Evolutionary conservation across 2,797 vertebrate genomes (phyloP).

Genomic region (Anguilla anguilla): DNA sequence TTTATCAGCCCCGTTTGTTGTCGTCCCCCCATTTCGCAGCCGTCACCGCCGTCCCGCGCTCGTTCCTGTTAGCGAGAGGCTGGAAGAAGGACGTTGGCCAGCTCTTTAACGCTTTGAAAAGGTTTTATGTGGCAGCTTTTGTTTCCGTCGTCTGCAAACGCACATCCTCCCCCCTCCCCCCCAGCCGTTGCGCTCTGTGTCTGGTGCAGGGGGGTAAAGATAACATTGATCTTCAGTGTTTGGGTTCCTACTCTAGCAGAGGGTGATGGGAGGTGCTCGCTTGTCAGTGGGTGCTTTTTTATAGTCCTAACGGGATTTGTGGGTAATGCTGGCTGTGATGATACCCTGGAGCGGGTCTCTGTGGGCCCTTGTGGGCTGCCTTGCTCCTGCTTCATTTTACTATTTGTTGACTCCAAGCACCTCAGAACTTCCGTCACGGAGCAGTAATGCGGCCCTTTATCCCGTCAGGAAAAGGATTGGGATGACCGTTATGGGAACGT

Average conservation of each 20-base stretch:
- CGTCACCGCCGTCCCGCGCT: slow-evolving; percentile 39
- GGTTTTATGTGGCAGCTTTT: background rate
- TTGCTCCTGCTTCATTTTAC: slow-evolving; percentile 63
- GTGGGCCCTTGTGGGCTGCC: slow-evolving; percentile 50
- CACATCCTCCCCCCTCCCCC: background rate
- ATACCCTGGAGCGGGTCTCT: slow-evolving; percentile 42
- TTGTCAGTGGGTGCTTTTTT: slow-evolving; percentile 60
- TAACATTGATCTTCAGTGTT: slow-evolving; percentile 56
- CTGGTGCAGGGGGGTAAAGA: slow-evolving; percentile 51
- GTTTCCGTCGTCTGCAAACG: background rate
- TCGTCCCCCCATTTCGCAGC: background rate
- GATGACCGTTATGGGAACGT: background rate
- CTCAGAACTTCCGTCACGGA: slow-evolving; percentile 56
- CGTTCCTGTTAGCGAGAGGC: slow-evolving; percentile 57
- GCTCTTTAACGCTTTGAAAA: background rate
- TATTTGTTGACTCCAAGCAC: slow-evolving; percentile 64
- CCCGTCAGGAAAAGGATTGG: background rate
- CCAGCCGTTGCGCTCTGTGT: slow-evolving; percentile 65
- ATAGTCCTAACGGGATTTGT: slow-evolving; percentile 30
- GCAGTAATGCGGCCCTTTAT: background rate
- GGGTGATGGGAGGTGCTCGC: slow-evolving; percentile 42
- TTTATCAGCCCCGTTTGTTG: slow-evolving; percentile 62
- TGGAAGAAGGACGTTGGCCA: slow-evolving; percentile 22
- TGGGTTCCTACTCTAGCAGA: background rate
- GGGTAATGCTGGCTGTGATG: slow-evolving; percentile 45